Percentiles rank a stretch among this genome's conserved stretches.
These are phyloP conservation scores for Nezara viridula DNA, from an alignment of 2,888 invertebrate genomes.

Conservation along the genomic window DNA sequence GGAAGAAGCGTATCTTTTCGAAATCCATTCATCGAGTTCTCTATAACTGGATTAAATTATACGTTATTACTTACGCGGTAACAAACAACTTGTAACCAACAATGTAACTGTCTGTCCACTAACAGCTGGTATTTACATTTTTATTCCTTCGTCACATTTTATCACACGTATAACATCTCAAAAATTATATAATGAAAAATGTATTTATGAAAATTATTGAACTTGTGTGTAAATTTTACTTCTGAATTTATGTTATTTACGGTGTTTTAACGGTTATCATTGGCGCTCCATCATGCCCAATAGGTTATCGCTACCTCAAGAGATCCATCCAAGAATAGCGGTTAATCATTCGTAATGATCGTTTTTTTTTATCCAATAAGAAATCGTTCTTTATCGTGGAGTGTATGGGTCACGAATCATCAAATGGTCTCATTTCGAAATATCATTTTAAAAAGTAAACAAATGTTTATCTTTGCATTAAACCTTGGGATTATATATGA, in stretches of 20 bases:
- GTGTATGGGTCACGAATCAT: background rate
- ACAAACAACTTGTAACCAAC: too few species aligned
- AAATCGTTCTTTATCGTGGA: background rate
- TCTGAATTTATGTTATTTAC: background rate
- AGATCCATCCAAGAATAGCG: background rate
- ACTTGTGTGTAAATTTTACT: background rate
- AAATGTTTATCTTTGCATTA: background rate
- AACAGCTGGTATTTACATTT: too few species aligned
- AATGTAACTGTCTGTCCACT: too few species aligned
- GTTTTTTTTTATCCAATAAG: constrained; percentile 1
- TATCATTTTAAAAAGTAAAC: constrained; percentile 15
- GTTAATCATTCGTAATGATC: background rate
- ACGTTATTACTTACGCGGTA: too few species aligned
- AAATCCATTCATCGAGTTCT: too few species aligned
- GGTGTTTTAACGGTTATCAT: background rate
- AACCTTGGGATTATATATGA: background rate
- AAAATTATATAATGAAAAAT: too few species aligned
- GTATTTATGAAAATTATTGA: too few species aligned
- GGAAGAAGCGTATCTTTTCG: too few species aligned
- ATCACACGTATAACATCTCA: too few species aligned
- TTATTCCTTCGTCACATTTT: too few species aligned
- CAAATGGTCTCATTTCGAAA: background rate
- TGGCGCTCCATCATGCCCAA: background rate
- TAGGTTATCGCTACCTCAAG: constrained; percentile 10
- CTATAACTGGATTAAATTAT: too few species aligned